Percentiles rank a stretch among this genome's conserved stretches.
These are phyloP conservation scores for Prorops nasuta DNA, from an alignment of 1,140 invertebrate genomes.

Conservation along the genomic window DNA sequence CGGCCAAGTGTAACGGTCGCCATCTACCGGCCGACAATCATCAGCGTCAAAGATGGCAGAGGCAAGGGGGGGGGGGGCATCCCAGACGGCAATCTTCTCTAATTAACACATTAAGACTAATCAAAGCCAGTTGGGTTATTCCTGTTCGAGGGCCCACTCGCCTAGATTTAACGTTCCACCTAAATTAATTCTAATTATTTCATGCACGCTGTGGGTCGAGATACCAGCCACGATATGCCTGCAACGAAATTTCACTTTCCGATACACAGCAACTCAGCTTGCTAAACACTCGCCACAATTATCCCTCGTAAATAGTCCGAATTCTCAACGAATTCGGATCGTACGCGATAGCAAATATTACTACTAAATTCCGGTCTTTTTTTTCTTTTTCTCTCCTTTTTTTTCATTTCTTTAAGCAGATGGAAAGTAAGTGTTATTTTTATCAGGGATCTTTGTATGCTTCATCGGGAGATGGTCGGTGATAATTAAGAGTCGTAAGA, in stretches of 20 bases:
- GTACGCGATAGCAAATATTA: no score
- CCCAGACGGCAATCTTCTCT: conserved; percentile 47
- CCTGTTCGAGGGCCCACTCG: conserved; percentile 47
- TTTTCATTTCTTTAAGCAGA: no score
- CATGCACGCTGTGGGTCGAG: conserved; percentile 19
- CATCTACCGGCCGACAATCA: conserved; percentile 24
- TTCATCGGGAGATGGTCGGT: neutral
- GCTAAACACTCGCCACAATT: no score
- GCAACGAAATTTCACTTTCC: no score
- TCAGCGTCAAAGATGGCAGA: conserved; percentile 18
- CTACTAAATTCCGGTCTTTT: no score
- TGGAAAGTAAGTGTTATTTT: no score
- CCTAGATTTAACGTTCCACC: conserved; percentile 53
- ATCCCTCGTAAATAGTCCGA: no score
- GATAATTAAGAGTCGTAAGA: conserved; percentile 33
- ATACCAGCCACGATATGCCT: neutral
- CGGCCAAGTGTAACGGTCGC: neutral
- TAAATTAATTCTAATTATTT: conserved; percentile 57
- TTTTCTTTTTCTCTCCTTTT: no score
- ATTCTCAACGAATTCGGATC: no score
- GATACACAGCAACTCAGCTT: no score
- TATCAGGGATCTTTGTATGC: conserved; percentile 8
- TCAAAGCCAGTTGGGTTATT: conserved; percentile 52
- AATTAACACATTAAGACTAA: conserved; percentile 58
- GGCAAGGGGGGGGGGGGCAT: conserved; percentile 15